Conservation (phyloP, 2,113 vertebrate species). For the Chloebia gouldiae region DNA sequence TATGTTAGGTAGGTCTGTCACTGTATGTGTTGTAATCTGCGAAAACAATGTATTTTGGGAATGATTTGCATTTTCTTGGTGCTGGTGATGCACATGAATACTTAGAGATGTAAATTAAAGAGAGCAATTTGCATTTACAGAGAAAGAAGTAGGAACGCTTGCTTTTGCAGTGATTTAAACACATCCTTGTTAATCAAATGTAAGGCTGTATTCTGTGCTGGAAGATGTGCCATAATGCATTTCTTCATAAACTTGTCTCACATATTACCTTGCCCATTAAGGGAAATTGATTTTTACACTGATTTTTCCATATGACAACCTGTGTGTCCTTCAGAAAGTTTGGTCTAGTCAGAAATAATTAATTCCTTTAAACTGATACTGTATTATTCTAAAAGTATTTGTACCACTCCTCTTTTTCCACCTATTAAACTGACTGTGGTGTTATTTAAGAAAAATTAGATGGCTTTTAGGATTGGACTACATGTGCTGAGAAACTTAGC, state of each 20-base stretch:
- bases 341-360: not conserved
- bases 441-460: not conserved
- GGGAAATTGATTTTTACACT: not conserved
- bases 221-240: not conserved
- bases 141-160: not conserved
- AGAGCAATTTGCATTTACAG: not conserved
- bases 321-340: not conserved
- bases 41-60: slow-evolving; percentile 4
- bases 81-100: not conserved
- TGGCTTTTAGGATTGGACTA: not conserved
- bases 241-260: not conserved
- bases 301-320: not conserved
- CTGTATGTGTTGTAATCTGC: not conserved
- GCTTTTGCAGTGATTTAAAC: not conserved
- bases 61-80: not conserved
- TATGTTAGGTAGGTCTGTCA: slow-evolving; percentile 7
- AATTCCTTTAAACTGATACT: not conserved
- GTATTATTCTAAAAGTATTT: not conserved
- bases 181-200: not conserved
- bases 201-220: not conserved
- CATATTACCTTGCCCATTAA: not conserved
- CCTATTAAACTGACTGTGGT: not conserved
- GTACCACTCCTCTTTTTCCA: not conserved
- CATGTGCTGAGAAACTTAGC: not conserved
- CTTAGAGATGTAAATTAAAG: not conserved